A percentile compares a stretch with the other conserved stretches of the same genome.
Conservation (phyloP, 2,888 invertebrate genomes). For the Protophormia terraenovae region DNA sequence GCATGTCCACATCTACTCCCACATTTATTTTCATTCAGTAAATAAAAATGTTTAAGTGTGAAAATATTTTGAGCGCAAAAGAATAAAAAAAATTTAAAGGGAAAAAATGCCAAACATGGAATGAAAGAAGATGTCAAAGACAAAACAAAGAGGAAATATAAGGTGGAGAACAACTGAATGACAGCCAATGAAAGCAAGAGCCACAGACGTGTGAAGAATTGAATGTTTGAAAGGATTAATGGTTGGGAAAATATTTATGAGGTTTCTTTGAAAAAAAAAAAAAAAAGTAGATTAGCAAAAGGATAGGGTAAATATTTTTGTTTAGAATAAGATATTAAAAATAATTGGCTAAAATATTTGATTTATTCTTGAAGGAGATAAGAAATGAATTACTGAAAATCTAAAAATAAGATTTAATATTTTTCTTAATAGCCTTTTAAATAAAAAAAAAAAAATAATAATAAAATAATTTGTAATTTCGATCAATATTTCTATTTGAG, state of each 20-base stretch:
- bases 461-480: no score
- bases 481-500: no score
- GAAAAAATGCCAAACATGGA: background rate
- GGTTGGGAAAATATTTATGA: background rate
- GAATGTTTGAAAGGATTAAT: slow-evolving; percentile 17
- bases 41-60: slow-evolving; percentile 41
- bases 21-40: no score
- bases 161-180: slow-evolving; percentile 3
- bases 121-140: slow-evolving; percentile 17
- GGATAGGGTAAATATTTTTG: no score
- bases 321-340: no score
- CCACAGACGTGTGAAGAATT: slow-evolving; percentile 17
- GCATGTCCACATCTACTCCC: background rate
- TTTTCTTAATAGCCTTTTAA: no score
- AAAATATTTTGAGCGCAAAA: slow-evolving; percentile 3
- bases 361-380: no score
- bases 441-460: no score
- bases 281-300: background rate
- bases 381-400: no score
- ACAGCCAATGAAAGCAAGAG: slow-evolving; percentile 29
- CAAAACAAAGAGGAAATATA: slow-evolving; percentile 3
- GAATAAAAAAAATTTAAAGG: background rate
- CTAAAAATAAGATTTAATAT: no score
- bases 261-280: background rate
- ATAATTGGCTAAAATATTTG: no score